Percentiles rank a stretch among this genome's conserved stretches.
phyloP scores from a whole-genome alignment of 2,113 vertebrate species.

The Equus quagga region DNA sequence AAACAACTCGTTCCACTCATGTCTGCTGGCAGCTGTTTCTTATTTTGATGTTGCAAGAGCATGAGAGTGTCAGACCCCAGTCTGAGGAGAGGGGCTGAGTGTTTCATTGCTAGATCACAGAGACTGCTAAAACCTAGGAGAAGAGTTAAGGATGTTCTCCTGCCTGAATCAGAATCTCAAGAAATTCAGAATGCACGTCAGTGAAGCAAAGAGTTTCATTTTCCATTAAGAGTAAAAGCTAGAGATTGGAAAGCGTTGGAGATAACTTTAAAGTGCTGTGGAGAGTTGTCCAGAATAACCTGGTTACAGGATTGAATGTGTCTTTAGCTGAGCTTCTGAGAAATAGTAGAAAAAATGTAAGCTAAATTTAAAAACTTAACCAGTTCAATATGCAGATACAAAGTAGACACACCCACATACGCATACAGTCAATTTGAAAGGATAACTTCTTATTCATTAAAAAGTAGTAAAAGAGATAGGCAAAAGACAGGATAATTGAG shows the following conservation, averaged over 20 bases:
- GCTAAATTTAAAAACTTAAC: slow-evolving; percentile 17
- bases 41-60: background rate
- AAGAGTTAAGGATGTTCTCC: background rate
- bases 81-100: background rate
- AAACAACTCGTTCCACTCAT: background rate
- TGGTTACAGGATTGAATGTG: background rate
- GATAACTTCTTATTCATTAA: background rate
- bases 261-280: background rate
- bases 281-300: background rate
- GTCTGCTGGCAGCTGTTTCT: background rate
- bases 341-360: background rate
- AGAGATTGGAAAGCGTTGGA: background rate
- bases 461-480: no score
- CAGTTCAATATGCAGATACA: background rate
- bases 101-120: background rate
- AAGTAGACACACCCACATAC: background rate
- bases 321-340: background rate
- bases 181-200: background rate
- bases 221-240: background rate
- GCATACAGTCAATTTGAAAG: background rate
- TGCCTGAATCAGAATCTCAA: slow-evolving; percentile 9
- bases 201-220: slow-evolving; percentile 42
- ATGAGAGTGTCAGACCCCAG: background rate
- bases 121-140: background rate
- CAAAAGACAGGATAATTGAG: no score